Evolutionary conservation across 2,797 vertebrate genomes (phyloP).

Genomic region (Mycteria americana): DNA sequence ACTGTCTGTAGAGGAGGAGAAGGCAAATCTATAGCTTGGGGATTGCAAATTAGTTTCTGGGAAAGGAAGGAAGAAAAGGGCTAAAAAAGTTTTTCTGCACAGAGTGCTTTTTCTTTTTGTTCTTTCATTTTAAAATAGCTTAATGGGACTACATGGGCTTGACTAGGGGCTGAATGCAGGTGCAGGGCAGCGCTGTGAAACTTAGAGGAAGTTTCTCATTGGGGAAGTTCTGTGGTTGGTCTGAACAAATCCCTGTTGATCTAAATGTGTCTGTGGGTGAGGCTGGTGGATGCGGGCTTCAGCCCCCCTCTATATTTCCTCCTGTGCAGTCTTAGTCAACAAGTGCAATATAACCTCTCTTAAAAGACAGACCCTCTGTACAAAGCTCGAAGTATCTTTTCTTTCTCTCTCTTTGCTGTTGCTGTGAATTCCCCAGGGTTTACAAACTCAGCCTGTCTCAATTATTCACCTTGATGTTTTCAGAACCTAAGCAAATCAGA

Average conservation of each 20-base stretch:
- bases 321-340: background rate
- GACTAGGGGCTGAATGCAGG: background rate
- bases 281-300: background rate
- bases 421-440: background rate
- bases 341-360: background rate
- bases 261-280: background rate
- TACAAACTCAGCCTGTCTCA: background rate
- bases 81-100: background rate
- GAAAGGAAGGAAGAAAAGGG: background rate
- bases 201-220: background rate
- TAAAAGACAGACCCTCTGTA: background rate
- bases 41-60: background rate
- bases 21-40: background rate
- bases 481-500: conserved; percentile 13
- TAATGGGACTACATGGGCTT: rapidly evolving
- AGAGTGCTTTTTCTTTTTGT: background rate
- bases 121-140: background rate
- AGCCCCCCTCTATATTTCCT: background rate
- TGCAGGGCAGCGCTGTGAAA: background rate
- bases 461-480: conserved; percentile 20
- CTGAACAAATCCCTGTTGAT: background rate
- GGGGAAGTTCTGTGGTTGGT: background rate
- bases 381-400: background rate
- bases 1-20: background rate
- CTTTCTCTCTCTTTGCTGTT: background rate